A percentile compares a stretch with the other conserved stretches of the same genome.
These are phyloP conservation scores for Eudorcas thomsonii DNA, from an alignment of 2,113 vertebrate species.

Conservation along the genomic window DNA sequence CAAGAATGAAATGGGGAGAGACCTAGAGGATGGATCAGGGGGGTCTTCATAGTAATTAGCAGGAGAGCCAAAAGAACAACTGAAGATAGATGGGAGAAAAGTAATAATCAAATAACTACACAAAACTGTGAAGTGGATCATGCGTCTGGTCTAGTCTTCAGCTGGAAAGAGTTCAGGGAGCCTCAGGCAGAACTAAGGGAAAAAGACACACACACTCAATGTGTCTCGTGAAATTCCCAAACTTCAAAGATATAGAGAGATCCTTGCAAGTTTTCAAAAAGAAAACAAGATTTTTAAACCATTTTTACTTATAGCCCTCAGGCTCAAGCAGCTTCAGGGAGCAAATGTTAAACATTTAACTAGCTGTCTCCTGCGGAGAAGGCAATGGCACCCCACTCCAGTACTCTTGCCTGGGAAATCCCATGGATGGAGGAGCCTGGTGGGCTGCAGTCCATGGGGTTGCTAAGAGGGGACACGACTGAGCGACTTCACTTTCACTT, in stretches of 20 bases:
- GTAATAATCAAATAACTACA: not conserved
- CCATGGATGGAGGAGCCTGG: no score
- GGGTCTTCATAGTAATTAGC: not conserved
- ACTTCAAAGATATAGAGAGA: conserved; percentile 49
- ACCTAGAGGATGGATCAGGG: not conserved
- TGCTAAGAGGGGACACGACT: no score
- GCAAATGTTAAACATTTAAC: conserved; percentile 35
- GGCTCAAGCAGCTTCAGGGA: conserved; percentile 11
- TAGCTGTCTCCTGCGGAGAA: not conserved
- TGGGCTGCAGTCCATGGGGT: no score
- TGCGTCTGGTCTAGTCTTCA: not conserved
- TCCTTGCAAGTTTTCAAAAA: conserved; percentile 40
- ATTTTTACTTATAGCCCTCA: conserved; percentile 3
- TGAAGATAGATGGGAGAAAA: not conserved
- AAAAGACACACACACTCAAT: not conserved
- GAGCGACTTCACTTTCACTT: no score
- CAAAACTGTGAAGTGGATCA: not conserved
- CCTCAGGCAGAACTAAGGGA: not conserved
- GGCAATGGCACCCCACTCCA: no score
- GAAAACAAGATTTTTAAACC: conserved; percentile 43
- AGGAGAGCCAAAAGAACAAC: not conserved
- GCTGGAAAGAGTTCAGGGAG: not conserved
- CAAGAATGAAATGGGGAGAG: not conserved
- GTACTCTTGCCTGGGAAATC: no score
- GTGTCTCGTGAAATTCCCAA: not conserved